phyloP scores from a whole-genome alignment of 2,888 invertebrate genomes.

The Podabrus alpinus region DNA sequence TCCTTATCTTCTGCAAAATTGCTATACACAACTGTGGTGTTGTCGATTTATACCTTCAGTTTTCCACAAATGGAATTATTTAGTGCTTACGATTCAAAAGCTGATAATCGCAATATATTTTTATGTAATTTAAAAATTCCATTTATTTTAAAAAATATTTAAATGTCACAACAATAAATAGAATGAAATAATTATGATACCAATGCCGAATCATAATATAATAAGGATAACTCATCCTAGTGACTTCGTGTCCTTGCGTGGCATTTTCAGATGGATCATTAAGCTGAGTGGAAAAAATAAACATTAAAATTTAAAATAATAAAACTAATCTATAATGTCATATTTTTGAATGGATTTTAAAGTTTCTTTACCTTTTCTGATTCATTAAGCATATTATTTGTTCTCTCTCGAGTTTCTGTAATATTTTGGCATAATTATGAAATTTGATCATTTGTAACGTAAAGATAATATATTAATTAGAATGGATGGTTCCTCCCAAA shows the following conservation, averaged over 20 bases:
- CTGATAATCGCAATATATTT: neutral
- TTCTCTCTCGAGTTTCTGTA: neutral
- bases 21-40: neutral
- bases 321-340: too few relatives aligned
- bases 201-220: neutral
- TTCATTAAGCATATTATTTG: neutral
- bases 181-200: neutral
- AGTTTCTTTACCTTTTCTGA: too few relatives aligned
- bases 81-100: neutral
- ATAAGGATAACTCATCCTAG: neutral
- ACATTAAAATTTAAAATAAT: too few relatives aligned
- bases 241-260: neutral
- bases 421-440: neutral
- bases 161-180: neutral
- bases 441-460: neutral
- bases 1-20: neutral
- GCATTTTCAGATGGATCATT: neutral
- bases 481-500: neutral
- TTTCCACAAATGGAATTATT: neutral
- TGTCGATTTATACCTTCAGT: neutral
- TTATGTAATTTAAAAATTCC: neutral
- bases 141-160: neutral
- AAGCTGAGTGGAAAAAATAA: neutral
- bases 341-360: too few relatives aligned
- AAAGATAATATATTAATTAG: neutral